A percentile compares a stretch with the other conserved stretches of the same genome.
These are phyloP conservation scores for Sebastolobus altivelis DNA, from an alignment of 2,797 vertebrate genomes.

Conservation along the genomic window DNA sequence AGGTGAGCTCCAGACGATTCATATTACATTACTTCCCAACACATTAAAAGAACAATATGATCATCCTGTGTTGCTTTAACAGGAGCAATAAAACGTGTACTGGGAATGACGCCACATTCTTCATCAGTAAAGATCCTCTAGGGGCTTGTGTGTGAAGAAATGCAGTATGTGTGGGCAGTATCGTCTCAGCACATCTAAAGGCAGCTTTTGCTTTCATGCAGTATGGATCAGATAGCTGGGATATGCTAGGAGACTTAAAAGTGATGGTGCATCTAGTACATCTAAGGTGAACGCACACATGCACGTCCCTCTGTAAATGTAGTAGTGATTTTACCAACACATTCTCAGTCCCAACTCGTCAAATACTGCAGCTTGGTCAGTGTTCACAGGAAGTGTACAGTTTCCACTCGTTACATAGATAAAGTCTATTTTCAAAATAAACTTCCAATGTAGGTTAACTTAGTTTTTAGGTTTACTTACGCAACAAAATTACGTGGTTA, in stretches of 20 bases:
- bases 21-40: background rate
- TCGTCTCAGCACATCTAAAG: conserved; percentile 9
- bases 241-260: background rate
- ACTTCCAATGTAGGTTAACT: background rate
- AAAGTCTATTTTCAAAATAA: background rate
- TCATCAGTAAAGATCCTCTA: background rate
- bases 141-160: background rate
- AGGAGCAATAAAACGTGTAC: background rate
- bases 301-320: background rate
- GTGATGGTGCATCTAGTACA: background rate
- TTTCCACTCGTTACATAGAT: no score
- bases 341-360: background rate
- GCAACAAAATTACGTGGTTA: background rate
- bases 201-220: background rate
- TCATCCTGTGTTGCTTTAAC: background rate
- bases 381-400: background rate
- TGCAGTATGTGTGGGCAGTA: background rate
- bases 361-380: background rate
- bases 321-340: background rate
- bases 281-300: conserved; percentile 3
- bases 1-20: background rate
- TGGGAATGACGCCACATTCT: background rate
- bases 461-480: background rate
- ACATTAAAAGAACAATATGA: conserved; percentile 3
- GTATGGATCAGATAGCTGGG: background rate